Evolutionary conservation across 2,888 invertebrate genomes (phyloP), one percentile per base, ranked within the genome.

Genomic region (Agonopterix subpropinquella): DNA sequence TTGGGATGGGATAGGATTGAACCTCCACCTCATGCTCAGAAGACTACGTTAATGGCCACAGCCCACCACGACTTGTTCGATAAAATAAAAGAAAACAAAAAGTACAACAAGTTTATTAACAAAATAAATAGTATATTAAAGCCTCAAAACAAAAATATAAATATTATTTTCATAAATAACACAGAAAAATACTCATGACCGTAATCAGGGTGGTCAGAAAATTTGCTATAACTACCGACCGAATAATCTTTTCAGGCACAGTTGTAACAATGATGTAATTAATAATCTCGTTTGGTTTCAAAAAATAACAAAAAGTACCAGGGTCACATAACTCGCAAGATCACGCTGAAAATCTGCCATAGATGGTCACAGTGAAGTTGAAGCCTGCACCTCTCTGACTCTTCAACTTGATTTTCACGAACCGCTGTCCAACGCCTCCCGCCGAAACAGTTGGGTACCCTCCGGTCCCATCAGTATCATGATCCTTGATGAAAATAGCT

Each of bases 321-420:
- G 65, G 59, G 45, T 45, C 36, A 8, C 53, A 64, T 57, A 53
- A 53, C 11, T 45, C 13, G 43, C 10, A 15, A 8, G 13, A 41
- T n/a, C 15, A 49, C 47, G 43, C 18, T 62, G 59, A 80, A 55
- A 75, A 86, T 70, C 79, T 76, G 55, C 87, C 89, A 43, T 85
- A 88, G 35, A 89, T 70, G 0, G 81, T 76, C 2, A 89, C 56
- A 0, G 87, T 83, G 54, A 88, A 89, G 59, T 89, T 86, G 36
- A 88, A 71, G 0, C 89, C 86, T 43, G 54, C 47, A 2, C 73
- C 65, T 28, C 84, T 65, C 55, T 88, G 88, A 39, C 85, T 81
- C 61, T 85, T 85, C 55, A 89, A 56, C 50, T 87, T 83, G 51
- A 89, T 71, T 47, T 80, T 85, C 28, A 77, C 80, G 48, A 81